Evolutionary conservation across 1,140 invertebrate species (phyloP).

Genomic region (Bombus pyrosoma): DNA sequence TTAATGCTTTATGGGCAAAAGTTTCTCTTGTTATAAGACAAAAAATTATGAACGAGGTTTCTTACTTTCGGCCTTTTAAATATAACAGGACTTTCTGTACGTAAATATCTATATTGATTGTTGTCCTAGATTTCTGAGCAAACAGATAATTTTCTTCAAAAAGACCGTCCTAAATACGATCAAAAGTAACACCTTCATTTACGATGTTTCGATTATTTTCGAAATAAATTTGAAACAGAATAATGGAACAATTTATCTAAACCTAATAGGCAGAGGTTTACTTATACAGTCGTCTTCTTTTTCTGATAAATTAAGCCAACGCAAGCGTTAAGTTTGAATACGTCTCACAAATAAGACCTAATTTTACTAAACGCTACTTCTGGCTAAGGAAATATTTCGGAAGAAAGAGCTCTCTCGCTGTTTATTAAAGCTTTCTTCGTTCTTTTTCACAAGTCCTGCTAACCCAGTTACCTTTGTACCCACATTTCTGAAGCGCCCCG

Average conservation of each 20-base stretch:
- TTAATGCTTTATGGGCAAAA: background rate
- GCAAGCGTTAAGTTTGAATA: background rate
- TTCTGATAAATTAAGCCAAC: too few relatives aligned
- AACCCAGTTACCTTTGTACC: conserved; percentile 4
- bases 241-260: background rate
- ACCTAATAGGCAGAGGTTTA: background rate
- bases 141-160: too few relatives aligned
- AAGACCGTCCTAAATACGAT: too few relatives aligned
- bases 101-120: too few relatives aligned
- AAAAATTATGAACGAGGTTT: background rate
- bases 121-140: too few relatives aligned
- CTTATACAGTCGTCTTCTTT: too few relatives aligned
- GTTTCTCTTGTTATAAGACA: background rate
- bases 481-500: background rate
- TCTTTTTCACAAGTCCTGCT: background rate
- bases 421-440: conserved; percentile 16
- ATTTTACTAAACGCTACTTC: background rate
- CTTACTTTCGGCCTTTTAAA: too few relatives aligned
- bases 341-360: background rate
- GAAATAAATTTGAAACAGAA: too few relatives aligned
- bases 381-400: background rate
- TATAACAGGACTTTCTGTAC: too few relatives aligned
- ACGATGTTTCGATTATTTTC: background rate
- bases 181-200: background rate
- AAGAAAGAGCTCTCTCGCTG: background rate